Percentiles rank a stretch among this genome's conserved stretches.
Conservation (phyloP, 2,797 vertebrate genomes). For the Ara ararauna region DNA sequence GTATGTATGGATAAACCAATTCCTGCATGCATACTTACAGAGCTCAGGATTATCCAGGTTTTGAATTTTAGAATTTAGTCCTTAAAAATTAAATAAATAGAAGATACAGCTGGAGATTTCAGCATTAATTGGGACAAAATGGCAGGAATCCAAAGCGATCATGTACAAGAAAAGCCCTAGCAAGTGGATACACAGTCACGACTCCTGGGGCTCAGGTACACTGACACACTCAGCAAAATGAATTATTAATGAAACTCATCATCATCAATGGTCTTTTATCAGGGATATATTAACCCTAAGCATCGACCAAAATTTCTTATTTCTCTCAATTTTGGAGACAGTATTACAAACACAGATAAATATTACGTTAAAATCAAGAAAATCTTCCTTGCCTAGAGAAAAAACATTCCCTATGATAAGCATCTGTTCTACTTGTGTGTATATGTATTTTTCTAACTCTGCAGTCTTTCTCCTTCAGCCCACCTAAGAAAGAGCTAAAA, state of each 20-base stretch:
- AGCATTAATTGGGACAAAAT: not conserved
- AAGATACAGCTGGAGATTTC: not conserved
- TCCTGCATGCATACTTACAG: not conserved
- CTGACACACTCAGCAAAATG: not conserved
- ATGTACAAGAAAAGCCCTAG: not conserved
- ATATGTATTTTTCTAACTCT: not conserved
- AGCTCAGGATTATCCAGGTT: not conserved
- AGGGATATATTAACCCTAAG: not conserved
- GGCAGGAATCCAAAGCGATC: not conserved
- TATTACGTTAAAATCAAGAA: not conserved
- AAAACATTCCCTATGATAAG: not conserved
- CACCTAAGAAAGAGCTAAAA: constrained; percentile 32
- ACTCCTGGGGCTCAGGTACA: not conserved
- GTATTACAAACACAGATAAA: not conserved
- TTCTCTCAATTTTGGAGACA: not conserved
- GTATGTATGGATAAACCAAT: not conserved
- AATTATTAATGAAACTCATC: not conserved
- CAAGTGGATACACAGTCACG: not conserved
- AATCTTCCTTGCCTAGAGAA: not conserved
- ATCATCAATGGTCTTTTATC: not conserved
- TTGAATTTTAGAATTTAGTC: not conserved
- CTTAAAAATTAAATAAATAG: not conserved
- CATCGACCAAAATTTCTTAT: not conserved
- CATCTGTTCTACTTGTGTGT: not conserved
- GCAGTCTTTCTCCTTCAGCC: not conserved